Evolutionary conservation across 2,888 invertebrate genomes (phyloP).

Genomic region (Leucozona laternaria): DNA sequence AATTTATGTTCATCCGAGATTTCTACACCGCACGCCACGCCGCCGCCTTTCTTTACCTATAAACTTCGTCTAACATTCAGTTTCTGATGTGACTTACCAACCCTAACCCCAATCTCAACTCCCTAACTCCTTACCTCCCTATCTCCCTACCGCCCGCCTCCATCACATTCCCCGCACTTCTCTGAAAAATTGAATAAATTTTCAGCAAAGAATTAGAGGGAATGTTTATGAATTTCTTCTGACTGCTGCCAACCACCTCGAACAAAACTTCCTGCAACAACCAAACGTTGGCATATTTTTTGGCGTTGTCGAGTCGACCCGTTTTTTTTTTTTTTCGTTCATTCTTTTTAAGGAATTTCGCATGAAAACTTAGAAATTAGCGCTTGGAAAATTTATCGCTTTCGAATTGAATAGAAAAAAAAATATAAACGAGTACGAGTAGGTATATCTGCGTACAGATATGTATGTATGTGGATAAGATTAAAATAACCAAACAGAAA

Average conservation of each 20-base stretch:
- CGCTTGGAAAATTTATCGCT: constrained; percentile 72
- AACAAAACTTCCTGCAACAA: constrained; percentile 27
- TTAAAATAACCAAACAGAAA: not conserved
- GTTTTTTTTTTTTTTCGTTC: not conserved
- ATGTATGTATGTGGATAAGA: constrained; percentile 12
- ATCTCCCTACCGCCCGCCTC: too few relatives aligned
- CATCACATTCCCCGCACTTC: constrained; percentile 3
- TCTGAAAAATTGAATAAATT: constrained; percentile 72
- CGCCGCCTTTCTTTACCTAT: not conserved
- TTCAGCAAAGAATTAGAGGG: constrained; percentile 67
- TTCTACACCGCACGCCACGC: constrained; percentile 23
- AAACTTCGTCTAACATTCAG: not conserved
- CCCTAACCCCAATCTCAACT: too few relatives aligned
- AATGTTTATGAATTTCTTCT: constrained; percentile 71
- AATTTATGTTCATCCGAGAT: constrained; percentile 75
- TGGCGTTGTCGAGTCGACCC: constrained; percentile 52
- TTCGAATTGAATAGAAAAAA: constrained; percentile 66
- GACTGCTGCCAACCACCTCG: constrained; percentile 31
- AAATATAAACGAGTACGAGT: constrained; percentile 1
- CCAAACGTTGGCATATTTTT: not conserved
- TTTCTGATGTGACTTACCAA: constrained; percentile 28
- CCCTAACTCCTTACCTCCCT: too few relatives aligned
- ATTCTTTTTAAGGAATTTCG: constrained; percentile 17
- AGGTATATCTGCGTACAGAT: not conserved
- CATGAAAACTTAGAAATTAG: constrained; percentile 74